Evolutionary conservation across 2,888 invertebrate genomes (phyloP).

Genomic region (Heliconius aoede): DNA sequence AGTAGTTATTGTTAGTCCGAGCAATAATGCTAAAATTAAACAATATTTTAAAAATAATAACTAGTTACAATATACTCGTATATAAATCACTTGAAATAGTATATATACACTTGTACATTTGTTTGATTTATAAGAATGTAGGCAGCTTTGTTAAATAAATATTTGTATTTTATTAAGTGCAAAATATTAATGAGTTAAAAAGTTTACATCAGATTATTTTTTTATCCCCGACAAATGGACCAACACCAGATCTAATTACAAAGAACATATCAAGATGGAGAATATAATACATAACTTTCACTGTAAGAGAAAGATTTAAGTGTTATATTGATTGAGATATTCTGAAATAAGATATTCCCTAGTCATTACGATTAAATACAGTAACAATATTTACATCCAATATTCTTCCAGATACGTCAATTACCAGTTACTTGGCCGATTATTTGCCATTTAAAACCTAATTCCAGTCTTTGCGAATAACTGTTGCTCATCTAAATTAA

Average conservation of each 20-base stretch:
- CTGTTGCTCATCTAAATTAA: background rate
- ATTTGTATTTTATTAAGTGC: background rate
- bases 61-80: background rate
- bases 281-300: conserved; percentile 30
- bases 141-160: background rate
- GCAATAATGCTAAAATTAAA: background rate
- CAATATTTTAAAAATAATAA: background rate
- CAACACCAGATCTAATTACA: background rate
- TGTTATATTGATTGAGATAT: conserved; percentile 11
- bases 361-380: background rate
- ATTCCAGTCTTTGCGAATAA: background rate
- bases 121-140: conserved; percentile 19
- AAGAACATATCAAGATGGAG: conserved; percentile 3
- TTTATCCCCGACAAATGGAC: background rate
- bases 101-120: background rate
- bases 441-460: background rate
- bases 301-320: conserved; percentile 13
- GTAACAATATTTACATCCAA: background rate
- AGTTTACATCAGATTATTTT: background rate
- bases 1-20: conserved; percentile 25
- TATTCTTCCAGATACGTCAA: background rate
- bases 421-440: background rate
- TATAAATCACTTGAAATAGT: background rate
- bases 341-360: background rate
- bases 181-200: background rate